Conservation (phyloP, 1,140 invertebrate species). For the Melitaea cinxia region DNA sequence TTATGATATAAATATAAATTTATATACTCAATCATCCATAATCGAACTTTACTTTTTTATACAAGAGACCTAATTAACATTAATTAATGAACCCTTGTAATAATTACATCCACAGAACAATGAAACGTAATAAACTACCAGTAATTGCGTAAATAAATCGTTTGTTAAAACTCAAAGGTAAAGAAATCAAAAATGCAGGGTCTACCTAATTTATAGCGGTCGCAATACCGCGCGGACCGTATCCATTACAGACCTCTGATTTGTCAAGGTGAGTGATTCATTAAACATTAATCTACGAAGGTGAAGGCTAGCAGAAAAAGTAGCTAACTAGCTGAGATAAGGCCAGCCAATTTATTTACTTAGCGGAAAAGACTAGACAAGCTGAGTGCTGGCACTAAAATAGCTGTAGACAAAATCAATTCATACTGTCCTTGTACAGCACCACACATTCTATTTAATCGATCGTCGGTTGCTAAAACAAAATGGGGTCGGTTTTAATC, state of each 20-base stretch:
- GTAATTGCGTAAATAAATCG: neutral
- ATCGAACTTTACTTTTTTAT: neutral
- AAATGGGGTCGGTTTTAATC: too few relatives aligned
- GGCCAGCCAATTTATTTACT: constrained; percentile 4
- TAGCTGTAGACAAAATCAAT: constrained; percentile 8
- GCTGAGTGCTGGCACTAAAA: neutral
- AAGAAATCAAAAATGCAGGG: constrained; percentile 7
- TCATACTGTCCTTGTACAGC: neutral
- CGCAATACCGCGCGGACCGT: constrained; percentile 5
- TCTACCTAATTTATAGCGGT: constrained; percentile 11
- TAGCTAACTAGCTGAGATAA: neutral
- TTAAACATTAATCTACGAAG: constrained; percentile 25
- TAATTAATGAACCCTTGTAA: neutral
- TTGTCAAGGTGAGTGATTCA: constrained; percentile 24
- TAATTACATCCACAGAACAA: neutral
- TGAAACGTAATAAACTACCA: neutral
- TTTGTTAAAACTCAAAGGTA: constrained; percentile 1
- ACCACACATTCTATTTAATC: neutral
- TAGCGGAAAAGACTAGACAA: neutral
- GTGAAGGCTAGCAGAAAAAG: neutral
- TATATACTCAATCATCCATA: too few relatives aligned
- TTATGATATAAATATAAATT: too few relatives aligned
- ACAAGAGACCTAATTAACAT: too few relatives aligned
- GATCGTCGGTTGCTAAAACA: neutral
- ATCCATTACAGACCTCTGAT: constrained; percentile 20